phyloP scores from a whole-genome alignment of 2,113 vertebrate genomes.

The Muntiacus reevesi region DNA sequence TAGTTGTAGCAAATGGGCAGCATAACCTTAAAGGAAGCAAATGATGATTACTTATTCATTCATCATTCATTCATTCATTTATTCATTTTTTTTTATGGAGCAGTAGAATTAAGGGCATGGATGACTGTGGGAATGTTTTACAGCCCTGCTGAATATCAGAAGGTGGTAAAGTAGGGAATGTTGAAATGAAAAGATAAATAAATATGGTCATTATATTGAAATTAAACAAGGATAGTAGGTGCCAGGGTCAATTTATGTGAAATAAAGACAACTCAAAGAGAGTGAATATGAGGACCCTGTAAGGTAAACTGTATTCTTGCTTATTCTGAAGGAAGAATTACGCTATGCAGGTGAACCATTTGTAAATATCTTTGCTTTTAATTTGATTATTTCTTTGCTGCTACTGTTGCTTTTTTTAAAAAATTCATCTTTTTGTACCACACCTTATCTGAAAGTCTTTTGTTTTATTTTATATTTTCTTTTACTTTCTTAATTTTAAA shows the following conservation, averaged over 20 bases:
- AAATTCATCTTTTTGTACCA: neutral
- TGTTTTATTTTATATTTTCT: neutral
- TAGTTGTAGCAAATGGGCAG: neutral
- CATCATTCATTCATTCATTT: neutral
- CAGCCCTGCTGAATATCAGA: neutral
- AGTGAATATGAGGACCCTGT: too few relatives aligned
- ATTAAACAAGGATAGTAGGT: neutral
- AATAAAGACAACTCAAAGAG: neutral
- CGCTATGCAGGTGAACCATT: neutral
- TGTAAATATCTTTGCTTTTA: neutral
- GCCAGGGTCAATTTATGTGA: neutral
- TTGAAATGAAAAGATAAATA: neutral
- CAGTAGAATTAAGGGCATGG: neutral
- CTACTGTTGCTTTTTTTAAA: neutral
- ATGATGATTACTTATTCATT: neutral
- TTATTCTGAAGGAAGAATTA: neutral
- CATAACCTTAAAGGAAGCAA: neutral
- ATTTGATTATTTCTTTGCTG: neutral
- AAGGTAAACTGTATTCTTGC: neutral
- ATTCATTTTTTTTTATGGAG: neutral
- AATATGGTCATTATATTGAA: neutral
- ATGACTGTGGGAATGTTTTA: too few relatives aligned
- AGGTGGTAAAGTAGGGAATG: rapidly evolving
- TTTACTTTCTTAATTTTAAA: neutral
- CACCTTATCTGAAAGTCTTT: neutral